These are phyloP conservation scores for Perca schrenkii DNA, from an alignment of 2,113 vertebrate species.

Conservation along the genomic window DNA sequence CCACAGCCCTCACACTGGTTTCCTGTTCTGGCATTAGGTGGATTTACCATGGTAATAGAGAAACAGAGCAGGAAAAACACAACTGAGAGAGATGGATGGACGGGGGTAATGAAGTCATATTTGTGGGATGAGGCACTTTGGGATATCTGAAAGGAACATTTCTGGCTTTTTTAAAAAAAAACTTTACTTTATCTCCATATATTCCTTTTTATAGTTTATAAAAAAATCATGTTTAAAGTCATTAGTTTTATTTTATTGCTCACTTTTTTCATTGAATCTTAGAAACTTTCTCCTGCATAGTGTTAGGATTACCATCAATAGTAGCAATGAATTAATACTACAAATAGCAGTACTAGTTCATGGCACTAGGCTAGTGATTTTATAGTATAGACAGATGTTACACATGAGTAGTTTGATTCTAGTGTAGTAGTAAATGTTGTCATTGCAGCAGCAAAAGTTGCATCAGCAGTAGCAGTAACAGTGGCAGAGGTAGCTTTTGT, in stretches of 20 bases:
- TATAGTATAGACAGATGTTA: background rate
- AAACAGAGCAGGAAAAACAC: conserved; percentile 65
- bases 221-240: too few relatives aligned
- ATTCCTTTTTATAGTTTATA: background rate
- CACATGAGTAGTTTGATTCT: background rate
- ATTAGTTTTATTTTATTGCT: background rate
- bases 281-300: background rate
- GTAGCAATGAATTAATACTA: background rate
- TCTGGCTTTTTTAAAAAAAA: too few relatives aligned
- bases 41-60: conserved; percentile 64
- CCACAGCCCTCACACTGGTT: conserved; percentile 67
- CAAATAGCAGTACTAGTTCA: background rate
- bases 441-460: background rate
- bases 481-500: background rate
- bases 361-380: background rate
- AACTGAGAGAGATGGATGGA: background rate
- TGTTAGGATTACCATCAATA: background rate
- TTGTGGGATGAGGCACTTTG: conserved; percentile 15
- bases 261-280: background rate
- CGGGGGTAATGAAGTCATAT: conserved; percentile 52
- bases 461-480: background rate
- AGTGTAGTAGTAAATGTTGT: background rate
- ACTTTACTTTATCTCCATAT: background rate
- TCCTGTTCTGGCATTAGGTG: conserved; percentile 64
- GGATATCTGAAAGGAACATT: conserved; percentile 12